Percentiles rank a stretch among this genome's conserved stretches.
These are phyloP conservation scores for Nomada ruficornis DNA, from an alignment of 2,888 invertebrate genomes.

Conservation along the genomic window DNA sequence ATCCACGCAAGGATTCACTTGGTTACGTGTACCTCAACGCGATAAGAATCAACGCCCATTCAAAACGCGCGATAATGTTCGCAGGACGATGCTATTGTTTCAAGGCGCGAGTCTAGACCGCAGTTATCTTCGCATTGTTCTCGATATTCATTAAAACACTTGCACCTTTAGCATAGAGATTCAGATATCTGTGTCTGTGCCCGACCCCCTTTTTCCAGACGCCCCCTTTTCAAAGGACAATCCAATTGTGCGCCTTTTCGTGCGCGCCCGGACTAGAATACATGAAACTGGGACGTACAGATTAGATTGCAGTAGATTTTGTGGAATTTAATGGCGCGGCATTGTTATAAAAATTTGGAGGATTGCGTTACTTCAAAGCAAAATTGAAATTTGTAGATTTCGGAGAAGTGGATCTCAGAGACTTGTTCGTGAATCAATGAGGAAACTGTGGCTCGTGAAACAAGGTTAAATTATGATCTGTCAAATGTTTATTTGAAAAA, in stretches of 20 bases:
- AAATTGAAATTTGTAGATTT: neutral
- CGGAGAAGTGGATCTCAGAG: neutral
- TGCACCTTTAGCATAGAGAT: slow-evolving; percentile 70
- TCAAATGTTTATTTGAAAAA: too few species aligned
- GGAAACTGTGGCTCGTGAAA: too few species aligned
- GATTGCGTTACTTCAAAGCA: neutral
- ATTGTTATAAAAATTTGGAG: neutral
- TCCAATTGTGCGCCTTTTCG: slow-evolving; percentile 34
- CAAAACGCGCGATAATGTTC: slow-evolving; percentile 75
- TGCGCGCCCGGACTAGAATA: neutral
- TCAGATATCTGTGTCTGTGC: slow-evolving; percentile 8
- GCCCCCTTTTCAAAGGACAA: slow-evolving; percentile 12
- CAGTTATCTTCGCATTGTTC: slow-evolving; percentile 77
- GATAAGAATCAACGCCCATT: slow-evolving; percentile 78
- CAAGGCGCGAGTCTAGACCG: slow-evolving; percentile 69
- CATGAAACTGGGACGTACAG: neutral
- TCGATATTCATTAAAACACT: slow-evolving; percentile 78
- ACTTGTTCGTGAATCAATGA: too few species aligned
- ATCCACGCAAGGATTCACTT: slow-evolving; percentile 76
- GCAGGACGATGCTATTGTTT: slow-evolving; percentile 75
- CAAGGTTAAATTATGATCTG: too few species aligned
- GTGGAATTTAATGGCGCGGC: neutral
- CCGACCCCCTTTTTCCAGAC: neutral
- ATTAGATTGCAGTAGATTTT: neutral
- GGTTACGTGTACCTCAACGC: slow-evolving; percentile 70